Conservation (phyloP, 92 coral and sea anemone genomes). For the Palythoa grandis region DNA sequence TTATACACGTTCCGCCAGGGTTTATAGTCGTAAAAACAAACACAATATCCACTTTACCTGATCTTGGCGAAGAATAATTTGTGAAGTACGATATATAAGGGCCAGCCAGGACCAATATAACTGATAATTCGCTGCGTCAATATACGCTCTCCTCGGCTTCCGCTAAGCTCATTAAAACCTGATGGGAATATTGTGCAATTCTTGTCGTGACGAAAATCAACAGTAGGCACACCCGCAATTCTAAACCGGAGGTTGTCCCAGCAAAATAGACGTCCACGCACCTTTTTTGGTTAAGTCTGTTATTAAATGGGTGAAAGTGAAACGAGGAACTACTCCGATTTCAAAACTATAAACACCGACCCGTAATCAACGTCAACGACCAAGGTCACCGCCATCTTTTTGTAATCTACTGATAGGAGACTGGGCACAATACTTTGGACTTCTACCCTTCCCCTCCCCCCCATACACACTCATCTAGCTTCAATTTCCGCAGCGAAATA, state of each 20-base stretch:
- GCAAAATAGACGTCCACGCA: neutral
- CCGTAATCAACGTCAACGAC: too few relatives aligned
- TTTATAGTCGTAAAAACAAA: neutral
- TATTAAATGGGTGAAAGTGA: neutral
- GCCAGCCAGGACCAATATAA: slow-evolving; percentile 7
- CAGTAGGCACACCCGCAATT: slow-evolving; percentile 29
- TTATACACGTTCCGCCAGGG: neutral
- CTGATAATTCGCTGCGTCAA: slow-evolving; percentile 25
- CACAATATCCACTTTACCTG: slow-evolving; percentile 17
- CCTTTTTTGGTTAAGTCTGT: slow-evolving; percentile 22
- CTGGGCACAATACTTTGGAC: too few relatives aligned
- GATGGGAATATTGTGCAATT: slow-evolving; percentile 17
- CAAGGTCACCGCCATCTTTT: too few relatives aligned
- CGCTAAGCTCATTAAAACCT: neutral
- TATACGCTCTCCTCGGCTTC: slow-evolving; percentile 33
- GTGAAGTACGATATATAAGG: slow-evolving; percentile 12
- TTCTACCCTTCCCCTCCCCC: too few relatives aligned
- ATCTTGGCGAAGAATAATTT: slow-evolving; percentile 18
- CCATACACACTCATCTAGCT: too few relatives aligned
- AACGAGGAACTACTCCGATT: slow-evolving; percentile 20
- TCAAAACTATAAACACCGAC: neutral
- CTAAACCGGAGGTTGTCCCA: slow-evolving; percentile 30
- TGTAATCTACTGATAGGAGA: too few relatives aligned
- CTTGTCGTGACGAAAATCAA: slow-evolving; percentile 22
- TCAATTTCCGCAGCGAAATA: too few relatives aligned